Percentiles rank a stretch among this genome's conserved stretches.
Evolutionary conservation across 2,113 vertebrate genomes (phyloP).

Genomic region (Pedetes capensis): DNA sequence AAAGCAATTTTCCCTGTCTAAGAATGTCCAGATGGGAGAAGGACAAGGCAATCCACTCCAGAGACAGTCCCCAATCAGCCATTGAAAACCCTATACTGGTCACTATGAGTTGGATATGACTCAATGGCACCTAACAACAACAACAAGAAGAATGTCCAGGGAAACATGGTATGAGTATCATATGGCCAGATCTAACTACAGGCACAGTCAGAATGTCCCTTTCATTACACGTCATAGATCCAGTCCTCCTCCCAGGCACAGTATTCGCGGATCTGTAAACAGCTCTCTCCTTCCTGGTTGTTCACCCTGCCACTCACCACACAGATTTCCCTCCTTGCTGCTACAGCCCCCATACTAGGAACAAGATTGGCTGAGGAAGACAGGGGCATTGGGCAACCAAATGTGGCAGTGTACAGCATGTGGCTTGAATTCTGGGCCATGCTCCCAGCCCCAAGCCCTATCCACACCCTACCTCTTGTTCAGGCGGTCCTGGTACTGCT

Average conservation of each 20-base stretch:
- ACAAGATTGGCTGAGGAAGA: neutral
- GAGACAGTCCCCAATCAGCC: no score
- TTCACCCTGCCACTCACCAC: neutral
- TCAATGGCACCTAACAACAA: no score
- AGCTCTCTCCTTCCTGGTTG: neutral
- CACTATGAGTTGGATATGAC: no score
- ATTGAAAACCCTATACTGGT: no score
- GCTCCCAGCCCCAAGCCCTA: no score
- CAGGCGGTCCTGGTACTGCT: conserved; percentile 88
- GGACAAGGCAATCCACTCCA: no score
- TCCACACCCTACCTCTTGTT: conserved; percentile 87
- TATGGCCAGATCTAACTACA: neutral
- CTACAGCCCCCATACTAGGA: neutral
- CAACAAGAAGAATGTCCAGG: neutral
- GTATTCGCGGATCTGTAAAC: neutral
- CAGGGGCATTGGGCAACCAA: neutral
- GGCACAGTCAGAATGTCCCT: neutral
- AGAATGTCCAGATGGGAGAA: neutral
- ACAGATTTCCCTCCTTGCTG: neutral
- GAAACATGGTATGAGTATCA: neutral
- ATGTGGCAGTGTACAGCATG: neutral
- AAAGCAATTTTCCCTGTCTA: conserved; percentile 45
- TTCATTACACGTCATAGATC: neutral
- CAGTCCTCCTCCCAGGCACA: neutral
- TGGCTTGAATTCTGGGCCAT: neutral